Conservation (phyloP, 2,797 vertebrate species). For the Tangara arthus region DNA sequence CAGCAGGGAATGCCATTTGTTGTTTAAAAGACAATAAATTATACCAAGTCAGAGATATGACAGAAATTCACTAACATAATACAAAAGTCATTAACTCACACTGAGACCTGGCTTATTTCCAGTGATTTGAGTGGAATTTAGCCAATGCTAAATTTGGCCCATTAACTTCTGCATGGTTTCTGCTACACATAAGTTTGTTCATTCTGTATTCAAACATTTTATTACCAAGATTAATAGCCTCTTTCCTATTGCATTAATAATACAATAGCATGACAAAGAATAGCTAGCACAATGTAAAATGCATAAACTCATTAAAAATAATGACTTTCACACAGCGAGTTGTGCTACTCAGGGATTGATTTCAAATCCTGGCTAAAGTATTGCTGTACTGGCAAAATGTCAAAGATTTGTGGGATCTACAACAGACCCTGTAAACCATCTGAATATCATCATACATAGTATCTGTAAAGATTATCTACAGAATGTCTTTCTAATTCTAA, state of each 20-base stretch:
- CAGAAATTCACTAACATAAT: background rate
- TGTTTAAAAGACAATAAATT: conserved; percentile 1
- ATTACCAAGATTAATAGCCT: conserved; percentile 36
- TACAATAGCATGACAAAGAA: background rate
- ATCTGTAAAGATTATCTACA: background rate
- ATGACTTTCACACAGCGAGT: background rate
- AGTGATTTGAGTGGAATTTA: background rate
- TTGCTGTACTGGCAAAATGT: background rate
- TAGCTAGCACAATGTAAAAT: background rate
- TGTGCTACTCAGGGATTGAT: background rate
- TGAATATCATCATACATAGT: background rate
- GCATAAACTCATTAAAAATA: background rate
- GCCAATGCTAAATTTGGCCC: background rate
- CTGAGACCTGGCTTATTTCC: background rate
- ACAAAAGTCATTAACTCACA: conserved; percentile 7
- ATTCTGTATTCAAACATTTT: conserved; percentile 20
- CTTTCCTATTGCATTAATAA: conserved; percentile 21
- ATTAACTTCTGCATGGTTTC: conserved; percentile 19
- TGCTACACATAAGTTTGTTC: background rate
- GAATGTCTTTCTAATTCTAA: background rate
- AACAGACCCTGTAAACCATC: background rate
- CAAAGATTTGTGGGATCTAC: background rate
- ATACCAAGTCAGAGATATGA: background rate
- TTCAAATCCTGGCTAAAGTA: background rate
- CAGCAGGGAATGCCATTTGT: background rate